These are phyloP conservation scores for Noctuana brunneofusca DNA, from an alignment of 2,888 invertebrate genomes.

Conservation along the genomic window DNA sequence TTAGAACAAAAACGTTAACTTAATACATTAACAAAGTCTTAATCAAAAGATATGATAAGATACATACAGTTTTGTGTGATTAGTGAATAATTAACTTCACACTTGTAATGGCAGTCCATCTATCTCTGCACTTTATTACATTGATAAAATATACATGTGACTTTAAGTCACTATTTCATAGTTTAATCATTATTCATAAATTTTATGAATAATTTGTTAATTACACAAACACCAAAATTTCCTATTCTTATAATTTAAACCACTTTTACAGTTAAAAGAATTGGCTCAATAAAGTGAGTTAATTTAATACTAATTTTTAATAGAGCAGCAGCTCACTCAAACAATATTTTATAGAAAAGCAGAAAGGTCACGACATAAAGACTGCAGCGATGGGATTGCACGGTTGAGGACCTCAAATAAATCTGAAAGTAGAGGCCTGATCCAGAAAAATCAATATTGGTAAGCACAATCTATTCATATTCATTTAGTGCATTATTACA, in stretches of 20 bases:
- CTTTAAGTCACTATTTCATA: conserved; percentile 1
- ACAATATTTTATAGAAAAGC: neutral
- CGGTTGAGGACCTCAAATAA: too few relatives aligned
- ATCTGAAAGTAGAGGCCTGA: too few relatives aligned
- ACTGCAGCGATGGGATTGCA: too few relatives aligned
- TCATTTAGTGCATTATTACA: too few relatives aligned
- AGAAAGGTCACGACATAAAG: too few relatives aligned
- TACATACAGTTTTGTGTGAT: neutral
- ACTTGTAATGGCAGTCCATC: neutral
- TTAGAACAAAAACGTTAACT: neutral
- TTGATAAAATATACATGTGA: neutral
- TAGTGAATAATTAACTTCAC: neutral
- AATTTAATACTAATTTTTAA: neutral
- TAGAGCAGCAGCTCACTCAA: neutral
- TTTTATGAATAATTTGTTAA: neutral
- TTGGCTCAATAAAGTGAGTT: neutral
- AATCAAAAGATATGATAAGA: neutral
- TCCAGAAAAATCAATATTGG: too few relatives aligned
- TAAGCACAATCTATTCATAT: neutral
- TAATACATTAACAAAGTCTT: neutral
- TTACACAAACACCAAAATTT: conserved; percentile 5
- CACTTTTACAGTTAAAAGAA: neutral
- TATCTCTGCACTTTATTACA: neutral
- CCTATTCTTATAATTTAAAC: neutral
- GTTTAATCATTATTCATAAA: neutral